These are phyloP conservation scores for Prolemur simus DNA, from an alignment of 2,113 vertebrate genomes.

Conservation along the genomic window DNA sequence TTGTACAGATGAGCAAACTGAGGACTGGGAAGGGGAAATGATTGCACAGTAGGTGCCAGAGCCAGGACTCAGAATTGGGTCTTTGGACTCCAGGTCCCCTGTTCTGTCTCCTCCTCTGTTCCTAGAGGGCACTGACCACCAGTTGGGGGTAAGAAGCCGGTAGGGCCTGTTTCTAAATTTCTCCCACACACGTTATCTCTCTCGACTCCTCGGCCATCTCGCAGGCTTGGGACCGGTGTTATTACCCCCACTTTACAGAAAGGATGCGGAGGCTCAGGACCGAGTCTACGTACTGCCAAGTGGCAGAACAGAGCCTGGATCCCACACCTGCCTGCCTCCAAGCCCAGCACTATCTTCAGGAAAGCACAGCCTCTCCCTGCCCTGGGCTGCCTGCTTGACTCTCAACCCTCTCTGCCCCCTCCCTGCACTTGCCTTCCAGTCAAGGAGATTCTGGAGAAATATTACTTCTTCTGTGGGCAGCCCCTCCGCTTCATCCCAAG, in stretches of 20 bases:
- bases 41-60: not conserved
- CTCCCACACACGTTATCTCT: not conserved
- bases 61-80: not conserved
- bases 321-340: not conserved
- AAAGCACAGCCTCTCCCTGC: not conserved
- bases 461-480: constrained; percentile 90
- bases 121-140: not conserved
- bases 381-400: not conserved
- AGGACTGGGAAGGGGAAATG: not conserved
- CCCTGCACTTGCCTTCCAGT: constrained; percentile 79
- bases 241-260: not conserved
- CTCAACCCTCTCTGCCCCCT: not conserved
- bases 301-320: not conserved
- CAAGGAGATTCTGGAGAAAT: constrained; percentile 84
- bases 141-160: not conserved
- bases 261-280: not conserved
- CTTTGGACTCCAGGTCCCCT: not conserved
- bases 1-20: not conserved
- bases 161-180: not conserved
- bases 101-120: rapidly evolving
- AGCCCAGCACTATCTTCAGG: not conserved
- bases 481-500: constrained; percentile 88
- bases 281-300: not conserved
- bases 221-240: not conserved
- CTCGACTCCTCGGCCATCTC: not conserved